Conservation (phyloP, 2,113 vertebrate species). For the Antechinus flavipes region DNA sequence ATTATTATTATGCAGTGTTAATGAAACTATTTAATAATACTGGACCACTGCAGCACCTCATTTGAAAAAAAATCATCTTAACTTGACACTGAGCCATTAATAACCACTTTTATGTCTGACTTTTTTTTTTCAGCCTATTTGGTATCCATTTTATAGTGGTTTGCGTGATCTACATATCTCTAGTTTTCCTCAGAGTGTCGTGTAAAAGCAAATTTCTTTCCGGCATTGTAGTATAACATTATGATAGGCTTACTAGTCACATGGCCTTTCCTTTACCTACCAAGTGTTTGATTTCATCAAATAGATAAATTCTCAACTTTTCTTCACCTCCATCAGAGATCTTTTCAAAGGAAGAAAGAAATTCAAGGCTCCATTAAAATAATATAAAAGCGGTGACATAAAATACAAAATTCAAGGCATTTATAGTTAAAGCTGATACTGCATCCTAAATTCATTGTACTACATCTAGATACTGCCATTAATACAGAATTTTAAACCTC, state of each 20-base stretch:
- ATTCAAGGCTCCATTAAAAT: conserved; percentile 69
- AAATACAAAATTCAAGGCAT: conserved; percentile 58
- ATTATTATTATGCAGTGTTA: conserved; percentile 63
- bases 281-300: conserved; percentile 31
- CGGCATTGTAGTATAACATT: background rate
- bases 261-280: background rate
- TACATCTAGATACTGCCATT: conserved; percentile 45
- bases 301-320: conserved; percentile 57
- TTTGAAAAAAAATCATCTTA: conserved; percentile 43
- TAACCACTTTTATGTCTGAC: conserved; percentile 40
- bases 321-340: conserved; percentile 29
- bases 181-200: conserved; percentile 30
- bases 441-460: conserved; percentile 50
- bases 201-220: conserved; percentile 39
- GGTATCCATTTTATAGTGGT: background rate
- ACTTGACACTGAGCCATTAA: conserved; percentile 51
- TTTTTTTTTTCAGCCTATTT: conserved; percentile 29
- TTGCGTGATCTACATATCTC: background rate
- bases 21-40: conserved; percentile 69
- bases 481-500: conserved; percentile 56
- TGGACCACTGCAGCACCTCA: background rate
- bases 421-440: conserved; percentile 36
- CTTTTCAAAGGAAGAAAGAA: conserved; percentile 54
- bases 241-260: background rate
- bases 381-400: conserved; percentile 63